Base-by-base conservation (phyloP, 2,888 invertebrate genomes). In the Mesorhabditis belari region DNA sequence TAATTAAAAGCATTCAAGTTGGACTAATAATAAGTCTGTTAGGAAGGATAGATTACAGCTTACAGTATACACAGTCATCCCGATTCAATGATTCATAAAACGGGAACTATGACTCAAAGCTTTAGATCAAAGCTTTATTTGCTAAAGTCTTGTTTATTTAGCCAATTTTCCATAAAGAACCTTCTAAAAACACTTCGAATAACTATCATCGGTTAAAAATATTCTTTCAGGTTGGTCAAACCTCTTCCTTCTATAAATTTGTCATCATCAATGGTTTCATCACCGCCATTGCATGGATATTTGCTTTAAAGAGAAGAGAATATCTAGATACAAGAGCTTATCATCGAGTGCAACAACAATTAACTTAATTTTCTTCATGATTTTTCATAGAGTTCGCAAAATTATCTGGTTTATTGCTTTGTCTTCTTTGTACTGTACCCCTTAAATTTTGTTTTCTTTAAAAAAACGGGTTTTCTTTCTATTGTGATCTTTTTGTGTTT, bases 211-310 rank as follows among this genome's bases (percentile, higher is more conserved):
- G n/a, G n/a, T 17, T 44, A 44, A 17, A 17, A 17, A n/a, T 44
- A 2, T 44, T 44, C n/a, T 1, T 19, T 51, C 21, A 19, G n/a
- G n/a, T 19, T 19, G 12, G 12, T 51, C 12, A n/a, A 51, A 21
- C 19, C 12, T 17, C n/a, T 2, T 56, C 35, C 60, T 63, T 63
- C 60, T 61, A 49, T 24, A 52, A 29, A 49, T 69, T 71, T 61
- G 29, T 52, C 3, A 3, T 61, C 2, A 9, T 64, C 5, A 71
- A 69, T 44, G 35, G 58, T 17, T 17, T 69, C 25, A 12, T 66
- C 44, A 35, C 44, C 12, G 12, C n/a, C 12, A 9, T 35, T 35
- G 12, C 44, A 35, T 35, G 12, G 12, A 17, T 35, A 17, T 9
- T 35, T 9, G 44, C 44, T n/a, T 35, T 35, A n/a, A 35, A 35